phyloP scores from a whole-genome alignment of 1,140 invertebrate genomes.

The Eulimnadia texana region DNA sequence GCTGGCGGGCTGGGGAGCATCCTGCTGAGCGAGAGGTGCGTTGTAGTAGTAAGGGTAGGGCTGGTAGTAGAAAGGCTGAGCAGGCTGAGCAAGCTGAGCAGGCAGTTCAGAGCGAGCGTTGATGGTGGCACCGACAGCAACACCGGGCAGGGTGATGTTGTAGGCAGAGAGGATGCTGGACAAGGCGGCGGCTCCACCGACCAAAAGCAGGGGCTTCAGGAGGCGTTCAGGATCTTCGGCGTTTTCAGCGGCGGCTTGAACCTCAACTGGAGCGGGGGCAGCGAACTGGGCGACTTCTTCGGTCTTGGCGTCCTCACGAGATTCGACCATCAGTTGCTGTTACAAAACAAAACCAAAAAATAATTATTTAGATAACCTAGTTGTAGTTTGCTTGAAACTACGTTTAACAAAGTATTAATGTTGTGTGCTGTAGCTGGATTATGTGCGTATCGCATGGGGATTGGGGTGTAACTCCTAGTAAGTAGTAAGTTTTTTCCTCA shows the following conservation, averaged over 20 bases:
- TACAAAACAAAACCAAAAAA: background rate
- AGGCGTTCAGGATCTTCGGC: background rate
- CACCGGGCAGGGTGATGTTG: background rate
- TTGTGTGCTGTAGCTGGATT: background rate
- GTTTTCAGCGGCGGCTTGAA: background rate
- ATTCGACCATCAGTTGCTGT: background rate
- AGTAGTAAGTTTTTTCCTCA: no score
- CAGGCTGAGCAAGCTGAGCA: background rate
- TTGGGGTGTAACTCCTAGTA: no score
- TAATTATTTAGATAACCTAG: background rate
- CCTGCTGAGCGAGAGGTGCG: no score
- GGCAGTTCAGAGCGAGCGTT: background rate
- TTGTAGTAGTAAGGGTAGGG: background rate
- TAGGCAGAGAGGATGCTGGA: background rate
- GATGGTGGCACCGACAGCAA: background rate
- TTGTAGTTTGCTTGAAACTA: no score
- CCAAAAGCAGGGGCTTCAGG: background rate
- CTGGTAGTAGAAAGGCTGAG: background rate
- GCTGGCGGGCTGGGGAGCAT: no score
- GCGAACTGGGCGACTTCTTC: background rate
- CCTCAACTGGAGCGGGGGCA: background rate
- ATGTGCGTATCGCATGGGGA: no score
- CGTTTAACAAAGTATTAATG: no score
- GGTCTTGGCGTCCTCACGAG: background rate
- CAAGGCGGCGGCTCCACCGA: background rate